Conservation (phyloP, 2,797 vertebrate species). For the Lophius americanus region DNA sequence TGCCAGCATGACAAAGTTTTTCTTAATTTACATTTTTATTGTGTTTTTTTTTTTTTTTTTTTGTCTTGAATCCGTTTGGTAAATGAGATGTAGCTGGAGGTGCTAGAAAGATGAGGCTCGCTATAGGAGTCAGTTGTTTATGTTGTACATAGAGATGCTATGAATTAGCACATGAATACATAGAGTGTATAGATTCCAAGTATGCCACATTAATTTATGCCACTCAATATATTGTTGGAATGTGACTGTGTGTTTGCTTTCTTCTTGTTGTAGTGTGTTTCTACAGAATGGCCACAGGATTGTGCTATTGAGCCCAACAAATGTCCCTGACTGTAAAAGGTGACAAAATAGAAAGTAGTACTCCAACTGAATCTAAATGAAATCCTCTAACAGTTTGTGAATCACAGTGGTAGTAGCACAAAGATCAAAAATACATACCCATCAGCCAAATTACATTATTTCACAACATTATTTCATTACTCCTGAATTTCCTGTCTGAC, state of each 20-base stretch:
- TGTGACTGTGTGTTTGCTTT: constrained; percentile 20
- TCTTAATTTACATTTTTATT: constrained; percentile 39
- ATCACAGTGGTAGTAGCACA: too few relatives aligned
- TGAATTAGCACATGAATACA: constrained; percentile 31
- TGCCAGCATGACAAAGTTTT: constrained; percentile 34
- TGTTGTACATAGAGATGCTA: constrained; percentile 70
- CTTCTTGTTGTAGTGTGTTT: constrained; percentile 1
- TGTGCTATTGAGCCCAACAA: too few relatives aligned
- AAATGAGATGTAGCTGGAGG: constrained; percentile 45
- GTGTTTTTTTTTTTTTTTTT: constrained; percentile 30
- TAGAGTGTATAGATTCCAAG: constrained; percentile 44
- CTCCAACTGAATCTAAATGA: too few relatives aligned
- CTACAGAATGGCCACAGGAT: background rate
- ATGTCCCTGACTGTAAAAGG: too few relatives aligned
- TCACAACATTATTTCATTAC: too few relatives aligned
- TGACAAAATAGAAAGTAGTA: too few relatives aligned
- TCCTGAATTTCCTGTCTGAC: too few relatives aligned
- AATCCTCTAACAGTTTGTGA: too few relatives aligned
- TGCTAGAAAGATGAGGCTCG: constrained; percentile 48
- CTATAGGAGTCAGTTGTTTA: constrained; percentile 60
- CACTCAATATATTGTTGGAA: constrained; percentile 61
- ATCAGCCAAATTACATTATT: too few relatives aligned
- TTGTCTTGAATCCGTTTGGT: constrained; percentile 24
- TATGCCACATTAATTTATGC: constrained; percentile 47
- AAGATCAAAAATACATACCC: too few relatives aligned